Evolutionary conservation across 2,888 invertebrate genomes (phyloP), one percentile per base, ranked within the genome.

Genomic region (Lithophane ornitopus): DNA sequence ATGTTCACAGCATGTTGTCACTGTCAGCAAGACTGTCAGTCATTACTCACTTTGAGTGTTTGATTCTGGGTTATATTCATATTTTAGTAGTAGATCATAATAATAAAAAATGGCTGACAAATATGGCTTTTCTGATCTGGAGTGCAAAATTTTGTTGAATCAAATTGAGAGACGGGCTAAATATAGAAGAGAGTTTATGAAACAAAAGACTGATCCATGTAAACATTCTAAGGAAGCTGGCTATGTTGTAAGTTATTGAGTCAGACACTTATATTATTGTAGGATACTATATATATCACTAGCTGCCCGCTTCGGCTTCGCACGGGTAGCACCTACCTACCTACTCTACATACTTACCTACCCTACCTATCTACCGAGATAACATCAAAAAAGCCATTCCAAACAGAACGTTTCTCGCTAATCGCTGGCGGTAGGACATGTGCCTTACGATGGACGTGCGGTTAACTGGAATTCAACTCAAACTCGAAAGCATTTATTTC

Each of bases 141-240:
- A 97, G 82, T 92, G 94, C 80, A 95, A 96, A 91, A 93, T 97
- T 72, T 92, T 97, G 58, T 92, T 97, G 87, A 97, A 97, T 88
- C 97, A 97, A 91, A 97, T 97, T 54, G 96, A 97, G 86, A 93
- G 97, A 78, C 94, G 98, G 66, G 93, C 95, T 2, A 93, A 93
- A 71, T 94, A 97, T 69, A 97, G 98, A 82, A 94, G 97, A 52
- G 97, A 98, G 89, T 99, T 97, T 92, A 93, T 98, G 71, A 98
- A 97, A 91, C 95, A 97, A 81, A 92, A 96, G 41, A 96, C 97
- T 7, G 98, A 98, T 93, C 99, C 99, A 7, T 97, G 97, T 90
- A 94, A 97, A 77, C 97, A 98, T 94, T 97, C 97, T 11, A 92
- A 93, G 22, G 97, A 97, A 91, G 97, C 97, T 69, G 98, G 98